Base-by-base conservation (phyloP, 1,140 invertebrate genomes). In the Trichonephila clavipes region DNA sequence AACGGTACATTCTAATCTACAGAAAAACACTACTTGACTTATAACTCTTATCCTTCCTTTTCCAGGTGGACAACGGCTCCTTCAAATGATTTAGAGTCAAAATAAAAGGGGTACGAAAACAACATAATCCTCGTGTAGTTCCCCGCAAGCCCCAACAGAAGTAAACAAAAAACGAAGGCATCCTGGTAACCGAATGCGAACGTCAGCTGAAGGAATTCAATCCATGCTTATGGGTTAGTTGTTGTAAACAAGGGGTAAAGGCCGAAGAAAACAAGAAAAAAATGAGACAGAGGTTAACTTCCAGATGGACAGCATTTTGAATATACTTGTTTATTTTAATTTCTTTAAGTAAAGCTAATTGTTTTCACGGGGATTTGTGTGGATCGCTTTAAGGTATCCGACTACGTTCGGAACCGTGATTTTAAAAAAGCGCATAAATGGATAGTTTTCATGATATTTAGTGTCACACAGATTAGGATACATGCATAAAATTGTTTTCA, bases 161-260 rank as follows among this genome's bases (percentile, higher is more conserved):
- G 59, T 66, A 88, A 88, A 62, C 62, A 62, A 0, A 28, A 0
- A 12, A 1, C 21, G 7, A 18, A 12, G 24, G 21, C 19, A 24
- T 66, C 3, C 61, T 64, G 21, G 59, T 44, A 59, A 66, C 24
- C 87, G 7, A 83, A 83, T 83, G 51, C 81, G 19, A 69, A 14
- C 44, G n/a, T 34, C 66, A 28, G 88, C 62, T 89, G 88, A 89
- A 58, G 72, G 34, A 40, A 40, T 77, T n/a, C 85, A 87, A n/a
- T 61, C 61, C 59, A 12, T 87, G 85, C 62, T 24, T 89, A 28
- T 66, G 88, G 64, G 88, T 89, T 89, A 77, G 61, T 89, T 77
- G 88, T 89, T n/a, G 88, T 77, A 51, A 89, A 89, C 88, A 89
- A 89, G 88, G 88, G 88, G 88, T 89, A 77, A 89, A 64, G 12